phyloP scores from a whole-genome alignment of 2,797 vertebrate genomes.

The Delichon dasypus region DNA sequence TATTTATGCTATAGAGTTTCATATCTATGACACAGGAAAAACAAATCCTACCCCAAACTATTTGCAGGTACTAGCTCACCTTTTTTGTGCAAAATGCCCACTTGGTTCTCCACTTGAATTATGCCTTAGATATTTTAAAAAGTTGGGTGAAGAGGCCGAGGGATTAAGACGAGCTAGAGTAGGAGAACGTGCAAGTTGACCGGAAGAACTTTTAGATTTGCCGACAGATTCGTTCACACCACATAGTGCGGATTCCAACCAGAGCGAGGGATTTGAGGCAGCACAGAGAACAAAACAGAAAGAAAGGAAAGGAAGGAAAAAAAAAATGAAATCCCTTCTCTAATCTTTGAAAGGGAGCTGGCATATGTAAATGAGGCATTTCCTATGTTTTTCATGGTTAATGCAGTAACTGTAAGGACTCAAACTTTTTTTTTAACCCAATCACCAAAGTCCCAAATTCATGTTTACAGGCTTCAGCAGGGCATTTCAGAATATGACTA shows the following conservation, averaged over 20 bases:
- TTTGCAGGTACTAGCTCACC: constrained; percentile 75
- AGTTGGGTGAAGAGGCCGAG: constrained; percentile 79
- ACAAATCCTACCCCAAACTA: background rate
- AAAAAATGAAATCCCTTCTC: background rate
- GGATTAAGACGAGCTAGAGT: constrained; percentile 73
- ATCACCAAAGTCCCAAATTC: background rate
- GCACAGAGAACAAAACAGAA: constrained; percentile 2
- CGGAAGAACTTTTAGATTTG: constrained; percentile 58
- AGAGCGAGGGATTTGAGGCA: background rate
- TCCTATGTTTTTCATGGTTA: background rate
- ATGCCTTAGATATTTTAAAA: constrained; percentile 79
- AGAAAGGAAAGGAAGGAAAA: background rate
- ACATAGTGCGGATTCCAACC: constrained; percentile 43
- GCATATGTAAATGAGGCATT: background rate
- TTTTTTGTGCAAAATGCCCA: constrained; percentile 76
- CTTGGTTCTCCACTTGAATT: constrained; percentile 77
- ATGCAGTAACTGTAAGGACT: background rate
- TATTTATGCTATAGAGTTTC: background rate
- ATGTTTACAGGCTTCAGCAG: background rate
- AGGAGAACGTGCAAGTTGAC: constrained; percentile 64
- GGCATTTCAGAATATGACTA: background rate
- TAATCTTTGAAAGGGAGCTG: background rate
- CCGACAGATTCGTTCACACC: constrained; percentile 40
- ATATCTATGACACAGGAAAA: background rate
- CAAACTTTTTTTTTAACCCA: background rate